Percentiles rank a stretch among this genome's conserved stretches.
phyloP scores from a whole-genome alignment of 2,888 invertebrate species.

The Caenorhabditis becei region DNA sequence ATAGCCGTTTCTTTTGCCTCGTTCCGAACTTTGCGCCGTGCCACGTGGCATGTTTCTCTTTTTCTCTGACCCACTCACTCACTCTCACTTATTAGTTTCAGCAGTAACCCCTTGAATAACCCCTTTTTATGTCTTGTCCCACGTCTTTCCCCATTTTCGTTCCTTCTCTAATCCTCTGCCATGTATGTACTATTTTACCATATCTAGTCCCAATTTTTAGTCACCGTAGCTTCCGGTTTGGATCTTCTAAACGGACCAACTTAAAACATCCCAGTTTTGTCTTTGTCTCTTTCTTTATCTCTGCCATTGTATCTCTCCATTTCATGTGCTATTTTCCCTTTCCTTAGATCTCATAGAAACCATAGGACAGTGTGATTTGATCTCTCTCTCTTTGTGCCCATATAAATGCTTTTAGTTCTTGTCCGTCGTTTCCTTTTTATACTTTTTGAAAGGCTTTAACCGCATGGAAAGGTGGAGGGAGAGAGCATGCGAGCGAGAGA shows the following conservation, averaged over 20 bases:
- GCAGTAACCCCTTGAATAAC: background rate
- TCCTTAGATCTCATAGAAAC: conserved; percentile 2
- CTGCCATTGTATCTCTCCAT: conserved; percentile 7
- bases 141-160: conserved; percentile 25
- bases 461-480: conserved; percentile 3
- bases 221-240: background rate
- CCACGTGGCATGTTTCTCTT: conserved; percentile 1
- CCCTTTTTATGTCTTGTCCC: conserved; percentile 18
- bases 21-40: background rate
- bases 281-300: conserved; percentile 5
- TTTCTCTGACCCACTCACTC: background rate
- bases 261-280: conserved; percentile 5
- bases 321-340: conserved; percentile 1
- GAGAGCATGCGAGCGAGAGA: background rate
- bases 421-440: conserved; percentile 1
- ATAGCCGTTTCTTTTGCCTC: background rate
- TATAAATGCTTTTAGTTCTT: conserved; percentile 17
- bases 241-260: background rate
- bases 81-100: conserved; percentile 1
- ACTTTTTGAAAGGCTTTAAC: conserved; percentile 11
- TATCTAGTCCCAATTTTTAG: conserved; percentile 35
- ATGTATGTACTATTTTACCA: conserved; percentile 9
- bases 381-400: conserved; percentile 15
- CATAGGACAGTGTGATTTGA: conserved; percentile 11
- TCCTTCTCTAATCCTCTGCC: conserved; percentile 1